phyloP scores from a whole-genome alignment of 1,140 invertebrate species.

The Plectrocnemia conspersa region DNA sequence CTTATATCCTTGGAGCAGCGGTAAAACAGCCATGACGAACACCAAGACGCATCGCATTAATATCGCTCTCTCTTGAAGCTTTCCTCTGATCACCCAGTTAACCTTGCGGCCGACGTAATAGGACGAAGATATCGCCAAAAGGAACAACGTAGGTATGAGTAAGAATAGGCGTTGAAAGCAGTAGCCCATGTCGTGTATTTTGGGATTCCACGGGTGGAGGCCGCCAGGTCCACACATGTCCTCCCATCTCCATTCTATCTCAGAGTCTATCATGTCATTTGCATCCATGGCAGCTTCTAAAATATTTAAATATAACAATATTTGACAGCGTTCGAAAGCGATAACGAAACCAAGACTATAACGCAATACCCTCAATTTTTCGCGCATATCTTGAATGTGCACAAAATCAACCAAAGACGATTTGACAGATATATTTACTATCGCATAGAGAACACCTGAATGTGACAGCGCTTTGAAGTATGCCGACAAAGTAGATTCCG shows the following conservation, averaged over 20 bases:
- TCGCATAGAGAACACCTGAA: too few relatives aligned
- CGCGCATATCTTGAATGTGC: too few relatives aligned
- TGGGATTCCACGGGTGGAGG: conserved; percentile 59
- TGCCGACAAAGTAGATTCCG: too few relatives aligned
- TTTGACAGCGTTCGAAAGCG: too few relatives aligned
- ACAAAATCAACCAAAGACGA: too few relatives aligned
- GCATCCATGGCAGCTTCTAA: too few relatives aligned
- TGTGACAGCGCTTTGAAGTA: too few relatives aligned
- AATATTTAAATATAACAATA: too few relatives aligned
- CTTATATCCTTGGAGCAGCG: conserved; percentile 61
- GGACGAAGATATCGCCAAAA: conserved; percentile 67
- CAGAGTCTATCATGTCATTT: too few relatives aligned
- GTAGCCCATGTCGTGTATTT: conserved; percentile 66
- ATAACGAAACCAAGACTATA: too few relatives aligned
- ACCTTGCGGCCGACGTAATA: conserved; percentile 68
- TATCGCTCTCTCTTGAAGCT: conserved; percentile 57
- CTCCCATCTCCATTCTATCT: conserved; percentile 65
- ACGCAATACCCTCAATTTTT: too few relatives aligned
- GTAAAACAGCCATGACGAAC: conserved; percentile 58
- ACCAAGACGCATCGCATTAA: conserved; percentile 58
- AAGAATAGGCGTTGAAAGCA: conserved; percentile 78
- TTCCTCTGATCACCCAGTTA: conserved; percentile 53
- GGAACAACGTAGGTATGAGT: conserved; percentile 63
- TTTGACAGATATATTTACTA: too few relatives aligned
- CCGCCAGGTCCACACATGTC: conserved; percentile 65